Base-by-base conservation (phyloP, 1,140 invertebrate species). In the Meloidogyne hapla region DNA sequence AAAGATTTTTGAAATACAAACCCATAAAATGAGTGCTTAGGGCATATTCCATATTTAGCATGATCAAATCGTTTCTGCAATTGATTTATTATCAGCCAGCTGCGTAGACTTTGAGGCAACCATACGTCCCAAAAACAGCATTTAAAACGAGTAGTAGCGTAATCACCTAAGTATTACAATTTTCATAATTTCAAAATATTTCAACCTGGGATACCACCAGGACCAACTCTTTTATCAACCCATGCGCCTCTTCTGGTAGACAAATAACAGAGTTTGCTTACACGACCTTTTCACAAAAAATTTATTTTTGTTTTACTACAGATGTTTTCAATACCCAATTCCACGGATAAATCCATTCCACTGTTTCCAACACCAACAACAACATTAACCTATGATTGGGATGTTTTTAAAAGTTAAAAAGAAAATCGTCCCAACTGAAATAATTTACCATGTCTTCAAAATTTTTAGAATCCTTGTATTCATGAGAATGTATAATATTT, bases 331-430 rank as follows among this genome's bases (percentile, higher is more conserved):
- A n/a, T 33, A 33, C 87, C 87, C 8, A 90, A 74, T 74, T 90
- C 90, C 6, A 89, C 89, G 10, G 89, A 90, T 25, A 89, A 88
- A 80, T 90, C 90, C 6, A 87, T 86, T 18, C 88, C 90, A 5
- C 90, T 90, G 80, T 90, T 91, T 12, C 90, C 90, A 48, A 90
- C 87, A 21, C 90, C 90, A 23, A 74, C 72, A 2, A 74, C 72
- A 33, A 74, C 72, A 15, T 75, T 74, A 21, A 74, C 71, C 40
- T 40, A 15, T 48, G 9, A 40, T 68, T 23, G 38, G n/a, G 10
- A 68, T 25, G 8, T 21, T 15, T 0, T 38, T 21, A 26, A 28
- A 12, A 76, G 80, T 71, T 88, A 87, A 45, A 33, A 6, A 33
- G 2, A 33, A 33, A 33, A n/a, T n/a, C n/a, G n/a, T n/a, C n/a